These are phyloP conservation scores for Syngnathus rostellatus DNA, from an alignment of 2,797 vertebrate genomes.

Conservation along the genomic window DNA sequence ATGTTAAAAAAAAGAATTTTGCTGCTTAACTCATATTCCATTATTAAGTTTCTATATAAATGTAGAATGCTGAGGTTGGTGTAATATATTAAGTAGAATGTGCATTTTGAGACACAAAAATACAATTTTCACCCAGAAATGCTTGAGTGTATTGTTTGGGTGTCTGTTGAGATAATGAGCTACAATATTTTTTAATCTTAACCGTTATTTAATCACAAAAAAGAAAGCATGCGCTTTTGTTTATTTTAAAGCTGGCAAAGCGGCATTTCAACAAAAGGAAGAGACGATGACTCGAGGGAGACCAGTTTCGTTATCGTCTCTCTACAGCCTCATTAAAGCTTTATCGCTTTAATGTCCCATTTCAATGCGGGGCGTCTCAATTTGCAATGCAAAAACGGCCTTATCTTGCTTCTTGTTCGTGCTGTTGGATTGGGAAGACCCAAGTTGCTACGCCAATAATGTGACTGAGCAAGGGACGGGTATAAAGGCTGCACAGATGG, in stretches of 20 bases:
- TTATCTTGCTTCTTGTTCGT: slow-evolving; percentile 58
- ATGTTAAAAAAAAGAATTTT: no score
- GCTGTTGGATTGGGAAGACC: slow-evolving; percentile 32
- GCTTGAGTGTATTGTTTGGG: background rate
- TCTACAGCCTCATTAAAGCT: slow-evolving; percentile 17
- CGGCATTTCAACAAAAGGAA: slow-evolving; percentile 22
- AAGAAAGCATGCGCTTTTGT: slow-evolving; percentile 26
- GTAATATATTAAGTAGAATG: background rate
- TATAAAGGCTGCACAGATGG: slow-evolving; percentile 54
- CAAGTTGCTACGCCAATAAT: slow-evolving; percentile 59
- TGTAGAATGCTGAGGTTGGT: background rate
- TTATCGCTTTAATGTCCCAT: slow-evolving; percentile 3
- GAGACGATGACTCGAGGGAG: slow-evolving; percentile 24
- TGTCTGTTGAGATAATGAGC: background rate
- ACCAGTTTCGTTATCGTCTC: slow-evolving; percentile 35
- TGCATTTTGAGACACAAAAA: slow-evolving; percentile 5
- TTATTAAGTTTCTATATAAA: slow-evolving; percentile 13
- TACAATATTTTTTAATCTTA: background rate
- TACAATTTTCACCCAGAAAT: slow-evolving; percentile 3
- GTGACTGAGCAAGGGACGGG: slow-evolving; percentile 35
- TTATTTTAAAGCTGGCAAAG: slow-evolving; percentile 38
- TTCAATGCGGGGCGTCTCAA: slow-evolving; percentile 18
- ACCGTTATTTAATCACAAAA: slow-evolving; percentile 14
- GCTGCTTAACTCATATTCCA: slow-evolving; percentile 29
- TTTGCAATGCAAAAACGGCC: slow-evolving; percentile 62